These are phyloP conservation scores for Cinclus mexicanus DNA, from an alignment of 2,113 vertebrate genomes.

Conservation along the genomic window DNA sequence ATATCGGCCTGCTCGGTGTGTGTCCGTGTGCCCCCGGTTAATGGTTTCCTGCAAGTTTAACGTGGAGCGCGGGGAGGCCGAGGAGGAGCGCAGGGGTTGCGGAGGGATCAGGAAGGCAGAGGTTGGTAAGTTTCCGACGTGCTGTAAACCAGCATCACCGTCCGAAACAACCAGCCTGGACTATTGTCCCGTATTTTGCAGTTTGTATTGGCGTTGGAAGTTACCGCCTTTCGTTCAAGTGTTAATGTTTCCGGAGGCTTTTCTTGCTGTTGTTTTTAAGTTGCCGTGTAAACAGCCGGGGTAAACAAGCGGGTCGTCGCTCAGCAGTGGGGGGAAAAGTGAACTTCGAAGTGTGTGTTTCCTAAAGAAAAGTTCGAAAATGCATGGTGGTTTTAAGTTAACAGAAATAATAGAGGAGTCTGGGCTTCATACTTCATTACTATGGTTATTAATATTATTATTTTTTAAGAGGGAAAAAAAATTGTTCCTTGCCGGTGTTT, in stretches of 20 bases:
- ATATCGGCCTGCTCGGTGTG: not conserved
- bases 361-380: not conserved
- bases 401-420: not conserved
- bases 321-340: not conserved
- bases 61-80: not conserved
- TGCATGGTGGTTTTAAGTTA: not conserved
- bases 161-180: not conserved
- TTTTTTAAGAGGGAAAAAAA: not conserved
- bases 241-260: not conserved
- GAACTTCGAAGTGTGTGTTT: not conserved
- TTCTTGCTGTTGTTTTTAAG: not conserved
- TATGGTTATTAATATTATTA: not conserved
- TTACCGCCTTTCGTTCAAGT: not conserved
- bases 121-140: not conserved
- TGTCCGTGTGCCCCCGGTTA: not conserved
- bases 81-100: not conserved
- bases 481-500: rapidly evolving
- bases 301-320: not conserved
- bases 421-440: not conserved
- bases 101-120: not conserved
- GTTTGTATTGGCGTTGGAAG: not conserved
- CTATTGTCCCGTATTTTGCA: rapidly evolving
- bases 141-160: not conserved
- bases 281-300: not conserved
- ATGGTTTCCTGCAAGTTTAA: not conserved